These are phyloP conservation scores for Mustelus asterias DNA, from an alignment of 2,113 vertebrate genomes.

Conservation along the genomic window DNA sequence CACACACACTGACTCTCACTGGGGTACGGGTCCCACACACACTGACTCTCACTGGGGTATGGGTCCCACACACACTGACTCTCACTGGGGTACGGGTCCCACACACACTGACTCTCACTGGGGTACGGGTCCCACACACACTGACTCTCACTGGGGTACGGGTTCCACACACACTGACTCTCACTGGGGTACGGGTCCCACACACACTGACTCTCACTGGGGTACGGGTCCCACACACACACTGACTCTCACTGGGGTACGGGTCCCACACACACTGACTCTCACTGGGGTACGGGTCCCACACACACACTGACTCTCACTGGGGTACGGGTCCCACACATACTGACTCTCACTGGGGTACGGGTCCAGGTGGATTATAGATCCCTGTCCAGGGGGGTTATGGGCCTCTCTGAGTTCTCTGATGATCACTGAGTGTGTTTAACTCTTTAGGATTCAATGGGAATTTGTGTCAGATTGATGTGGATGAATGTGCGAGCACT, in stretches of 20 bases:
- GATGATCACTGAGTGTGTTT: background rate
- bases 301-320: background rate
- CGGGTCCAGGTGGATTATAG: too few species aligned
- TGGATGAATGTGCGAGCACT: conserved; percentile 90
- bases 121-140: background rate
- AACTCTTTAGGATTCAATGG: conserved; percentile 77
- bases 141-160: background rate
- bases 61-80: too few species aligned
- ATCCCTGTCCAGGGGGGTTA: too few species aligned
- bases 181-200: too few species aligned
- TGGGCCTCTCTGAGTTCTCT: background rate
- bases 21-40: background rate
- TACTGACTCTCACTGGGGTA: background rate
- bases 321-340: too few species aligned
- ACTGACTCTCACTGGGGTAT: background rate
- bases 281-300: background rate
- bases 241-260: background rate
- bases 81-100: background rate
- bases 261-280: background rate
- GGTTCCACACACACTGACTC: background rate
- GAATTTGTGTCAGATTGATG: conserved; percentile 77
- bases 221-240: background rate
- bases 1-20: background rate
- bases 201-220: background rate
- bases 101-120: too few species aligned